phyloP scores from a whole-genome alignment of 2,797 vertebrate genomes.

The Eleutherodactylus coqui region DNA sequence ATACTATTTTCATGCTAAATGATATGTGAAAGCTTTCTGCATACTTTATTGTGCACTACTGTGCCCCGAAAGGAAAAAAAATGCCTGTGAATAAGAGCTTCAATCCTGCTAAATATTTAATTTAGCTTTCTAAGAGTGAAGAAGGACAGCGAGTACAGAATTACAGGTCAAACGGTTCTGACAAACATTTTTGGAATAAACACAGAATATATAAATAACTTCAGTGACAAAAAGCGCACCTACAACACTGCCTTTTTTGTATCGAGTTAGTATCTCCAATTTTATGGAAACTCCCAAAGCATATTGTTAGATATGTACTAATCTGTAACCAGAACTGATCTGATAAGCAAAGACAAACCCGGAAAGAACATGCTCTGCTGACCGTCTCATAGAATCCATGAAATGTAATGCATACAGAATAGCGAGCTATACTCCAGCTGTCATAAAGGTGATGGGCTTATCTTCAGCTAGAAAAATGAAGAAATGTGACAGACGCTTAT shows the following conservation, averaged over 20 bases:
- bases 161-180: conserved; percentile 13
- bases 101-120: conserved; percentile 45
- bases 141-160: not conserved
- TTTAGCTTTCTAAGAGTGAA: conserved; percentile 36
- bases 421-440: too few relatives aligned
- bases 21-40: conserved; percentile 20
- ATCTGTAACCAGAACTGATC: not conserved
- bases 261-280: not conserved
- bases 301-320: not conserved
- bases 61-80: conserved; percentile 23
- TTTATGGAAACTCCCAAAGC: not conserved
- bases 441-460: too few relatives aligned
- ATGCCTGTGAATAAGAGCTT: conserved; percentile 34
- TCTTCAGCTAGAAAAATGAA: too few relatives aligned
- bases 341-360: not conserved
- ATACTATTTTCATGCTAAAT: conserved; percentile 16
- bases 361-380: not conserved
- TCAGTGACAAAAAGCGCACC: not conserved
- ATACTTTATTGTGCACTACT: conserved; percentile 6
- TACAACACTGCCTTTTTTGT: too few relatives aligned
- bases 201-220: not conserved
- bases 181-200: not conserved
- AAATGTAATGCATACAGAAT: not conserved
- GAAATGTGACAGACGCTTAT: too few relatives aligned
- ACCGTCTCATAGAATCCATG: not conserved